Evolutionary conservation across 2,113 vertebrate genomes (phyloP), one percentile per base, ranked within the genome.

Genomic region (Ctenomys sociabilis): DNA sequence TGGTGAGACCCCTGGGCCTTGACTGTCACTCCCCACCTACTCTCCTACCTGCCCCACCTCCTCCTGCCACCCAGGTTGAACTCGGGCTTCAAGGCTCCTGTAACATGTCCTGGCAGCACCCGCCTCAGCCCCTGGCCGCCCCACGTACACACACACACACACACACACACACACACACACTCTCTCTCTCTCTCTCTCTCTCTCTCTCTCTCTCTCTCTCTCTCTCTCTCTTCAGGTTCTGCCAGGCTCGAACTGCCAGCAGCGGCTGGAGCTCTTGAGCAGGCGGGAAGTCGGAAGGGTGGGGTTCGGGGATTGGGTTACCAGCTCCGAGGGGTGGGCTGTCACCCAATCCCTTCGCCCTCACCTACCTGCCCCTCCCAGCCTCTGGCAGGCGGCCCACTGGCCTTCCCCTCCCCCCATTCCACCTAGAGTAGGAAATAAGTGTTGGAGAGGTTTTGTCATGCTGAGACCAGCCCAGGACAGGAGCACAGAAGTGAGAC

Each of bases 31-130:
- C 91, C 96, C 94, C 96, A 95, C 97, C 94, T 78, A 92, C 94
- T 96, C 93, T 88, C 81, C 75, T 88, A 84, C 92, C 54, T 83
- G 95, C 96, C 68, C 94, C 92, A 80, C 95, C 95, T 92, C 93
- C 90, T 96, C 70, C 92, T 94, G 97, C 97, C 97, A 97, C 97
- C 97, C 97, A 98, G 95, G 97, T 97, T 92, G 97, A 96, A 93
- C 97, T 93, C 92, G 85, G 96, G 97, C 91, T 66, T 14, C 43
- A 92, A 94, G 95, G 88, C 97, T 97, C 95, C 87, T 90, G 92
- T 96, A 97, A 97, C 97, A 92, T 97, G 97, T 95, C 97, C 95
- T 96, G 96, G 97, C 97, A 98, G 92, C 87, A 82, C 93, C 96
- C 96, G 89, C 97, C 96, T 95, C 96, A 95, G 92, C 96, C 97